These are phyloP conservation scores for Eupithecia pulchellata DNA, from an alignment of 2,888 invertebrate genomes.

Conservation along the genomic window DNA sequence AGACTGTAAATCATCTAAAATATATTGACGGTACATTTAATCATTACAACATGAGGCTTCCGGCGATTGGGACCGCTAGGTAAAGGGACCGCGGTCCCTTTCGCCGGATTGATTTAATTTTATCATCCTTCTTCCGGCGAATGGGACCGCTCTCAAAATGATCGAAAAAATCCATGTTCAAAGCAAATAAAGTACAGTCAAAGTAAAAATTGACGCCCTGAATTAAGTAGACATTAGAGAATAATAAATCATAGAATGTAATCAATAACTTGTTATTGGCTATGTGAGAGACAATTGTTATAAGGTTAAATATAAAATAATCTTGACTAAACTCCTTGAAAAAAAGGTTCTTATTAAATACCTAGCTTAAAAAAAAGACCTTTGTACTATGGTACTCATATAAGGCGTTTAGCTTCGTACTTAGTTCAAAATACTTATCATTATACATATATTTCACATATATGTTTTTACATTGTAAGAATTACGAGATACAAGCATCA, in stretches of 20 bases:
- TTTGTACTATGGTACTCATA: not conserved
- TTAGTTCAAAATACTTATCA: not conserved
- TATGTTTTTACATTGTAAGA: not conserved
- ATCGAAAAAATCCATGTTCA: no score
- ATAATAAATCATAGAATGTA: slow-evolving; percentile 1
- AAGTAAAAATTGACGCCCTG: no score
- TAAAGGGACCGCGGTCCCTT: no score
- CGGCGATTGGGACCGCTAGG: no score
- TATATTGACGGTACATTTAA: not conserved
- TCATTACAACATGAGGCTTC: not conserved
- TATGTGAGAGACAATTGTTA: not conserved
- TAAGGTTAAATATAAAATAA: not conserved
- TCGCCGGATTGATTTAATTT: no score
- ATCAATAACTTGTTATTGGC: not conserved
- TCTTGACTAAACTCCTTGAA: not conserved
- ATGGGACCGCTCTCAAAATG: no score
- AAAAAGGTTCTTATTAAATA: not conserved
- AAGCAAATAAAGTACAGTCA: no score
- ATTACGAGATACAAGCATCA: not conserved
- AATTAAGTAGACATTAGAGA: not conserved
- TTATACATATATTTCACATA: not conserved
- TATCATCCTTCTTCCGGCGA: no score
- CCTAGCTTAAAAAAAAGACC: not conserved
- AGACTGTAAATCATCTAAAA: slow-evolving; percentile 5
- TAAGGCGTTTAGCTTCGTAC: not conserved